Evolutionary conservation across 37 sponge, comb jelly and placozoan genomes (phyloP).

Genomic region (Trichoplax adhaerens): DNA sequence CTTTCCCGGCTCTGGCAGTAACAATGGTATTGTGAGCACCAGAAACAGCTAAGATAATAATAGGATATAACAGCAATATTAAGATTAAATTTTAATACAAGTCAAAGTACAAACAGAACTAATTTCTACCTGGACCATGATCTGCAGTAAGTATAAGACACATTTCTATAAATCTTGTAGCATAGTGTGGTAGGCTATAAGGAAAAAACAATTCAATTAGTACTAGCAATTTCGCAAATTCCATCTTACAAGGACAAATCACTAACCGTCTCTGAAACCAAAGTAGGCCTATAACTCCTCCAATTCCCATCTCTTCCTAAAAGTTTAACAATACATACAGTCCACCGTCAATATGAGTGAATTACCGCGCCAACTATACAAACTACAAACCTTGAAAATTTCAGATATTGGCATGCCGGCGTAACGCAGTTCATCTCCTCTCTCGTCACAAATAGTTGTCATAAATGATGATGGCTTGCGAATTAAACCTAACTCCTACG

Average conservation of each 20-base stretch:
- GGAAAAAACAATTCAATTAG: not conserved
- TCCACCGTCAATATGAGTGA: too few species aligned
- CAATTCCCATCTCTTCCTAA: constrained; percentile 79
- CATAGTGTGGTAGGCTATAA: constrained; percentile 65
- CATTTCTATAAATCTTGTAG: constrained; percentile 90
- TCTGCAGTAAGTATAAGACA: constrained; percentile 95
- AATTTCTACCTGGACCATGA: constrained; percentile 52
- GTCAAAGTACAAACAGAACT: too few species aligned
- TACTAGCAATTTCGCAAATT: not conserved
- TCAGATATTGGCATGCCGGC: constrained; percentile 93
- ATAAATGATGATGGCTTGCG: constrained; percentile 84
- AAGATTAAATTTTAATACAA: too few species aligned
- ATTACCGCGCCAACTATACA: too few species aligned
- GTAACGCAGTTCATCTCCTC: constrained; percentile 91
- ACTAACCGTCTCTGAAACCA: constrained; percentile 88
- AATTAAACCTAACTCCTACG: constrained; percentile 69
- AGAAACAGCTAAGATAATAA: constrained; percentile 47
- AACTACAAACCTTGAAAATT: constrained; percentile 56
- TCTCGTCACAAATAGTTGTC: constrained; percentile 88
- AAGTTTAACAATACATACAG: not conserved
- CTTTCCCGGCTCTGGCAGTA: constrained; percentile 85
- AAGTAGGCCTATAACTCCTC: constrained; percentile 81
- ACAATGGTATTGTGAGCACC: constrained; percentile 98
- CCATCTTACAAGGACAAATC: not conserved
- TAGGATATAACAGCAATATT: too few species aligned